Evolutionary conservation across 1,140 invertebrate species (phyloP).

Genomic region (Bombus cullumanus): DNA sequence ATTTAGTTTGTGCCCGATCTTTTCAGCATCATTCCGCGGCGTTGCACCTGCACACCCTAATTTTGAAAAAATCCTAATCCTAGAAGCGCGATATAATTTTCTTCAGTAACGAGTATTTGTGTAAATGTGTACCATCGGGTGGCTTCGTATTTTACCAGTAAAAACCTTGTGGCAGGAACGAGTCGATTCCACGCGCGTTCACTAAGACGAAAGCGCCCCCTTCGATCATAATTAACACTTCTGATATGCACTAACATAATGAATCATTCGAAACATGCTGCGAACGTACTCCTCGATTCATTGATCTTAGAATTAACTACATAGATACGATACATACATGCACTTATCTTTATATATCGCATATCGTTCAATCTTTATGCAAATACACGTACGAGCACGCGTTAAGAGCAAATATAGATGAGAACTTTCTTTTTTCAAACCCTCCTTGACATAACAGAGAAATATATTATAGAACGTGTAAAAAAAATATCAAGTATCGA

Average conservation of each 20-base stretch:
- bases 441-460: background rate
- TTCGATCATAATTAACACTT: constrained; percentile 44
- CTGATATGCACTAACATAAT: background rate
- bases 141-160: background rate
- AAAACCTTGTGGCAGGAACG: constrained; percentile 12
- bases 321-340: background rate
- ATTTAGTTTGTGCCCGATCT: constrained; percentile 29
- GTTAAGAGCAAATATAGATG: background rate
- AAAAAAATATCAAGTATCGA: background rate
- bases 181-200: constrained; percentile 19
- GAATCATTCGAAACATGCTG: constrained; percentile 18
- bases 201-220: constrained; percentile 24
- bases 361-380: background rate
- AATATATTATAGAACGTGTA: background rate
- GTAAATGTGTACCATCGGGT: constrained; percentile 5
- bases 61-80: constrained; percentile 3
- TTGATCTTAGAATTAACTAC: background rate
- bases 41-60: constrained; percentile 34
- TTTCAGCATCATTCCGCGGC: constrained; percentile 30
- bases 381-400: background rate
- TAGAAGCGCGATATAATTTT: constrained; percentile 3
- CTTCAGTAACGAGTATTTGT: constrained; percentile 14
- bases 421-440: background rate
- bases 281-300: background rate
- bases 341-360: background rate